These are phyloP conservation scores for Perizoma flavofasciatum DNA, from an alignment of 2,888 invertebrate genomes.

Conservation along the genomic window DNA sequence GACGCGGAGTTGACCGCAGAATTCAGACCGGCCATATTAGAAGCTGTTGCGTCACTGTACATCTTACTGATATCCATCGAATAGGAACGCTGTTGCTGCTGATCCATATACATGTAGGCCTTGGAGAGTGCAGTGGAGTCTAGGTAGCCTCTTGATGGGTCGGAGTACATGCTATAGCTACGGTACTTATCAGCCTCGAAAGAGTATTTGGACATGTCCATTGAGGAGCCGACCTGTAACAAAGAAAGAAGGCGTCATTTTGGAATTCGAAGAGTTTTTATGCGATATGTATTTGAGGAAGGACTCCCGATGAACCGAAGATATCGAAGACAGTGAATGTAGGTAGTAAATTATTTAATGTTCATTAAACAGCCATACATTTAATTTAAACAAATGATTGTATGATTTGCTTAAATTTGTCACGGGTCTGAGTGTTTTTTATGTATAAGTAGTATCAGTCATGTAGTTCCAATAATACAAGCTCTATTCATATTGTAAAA, in stretches of 20 bases:
- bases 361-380: no score
- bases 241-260: conserved; percentile 36
- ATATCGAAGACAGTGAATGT: no score
- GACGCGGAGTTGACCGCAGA: conserved; percentile 73
- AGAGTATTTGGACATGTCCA: conserved; percentile 91
- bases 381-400: no score
- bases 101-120: conserved; percentile 91
- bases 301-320: no score
- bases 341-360: no score
- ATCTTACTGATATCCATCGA: conserved; percentile 87
- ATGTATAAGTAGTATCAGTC: no score
- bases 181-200: conserved; percentile 91
- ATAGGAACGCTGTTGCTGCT: conserved; percentile 81
- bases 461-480: no score
- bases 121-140: conserved; percentile 89
- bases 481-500: no score
- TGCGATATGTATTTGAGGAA: background rate
- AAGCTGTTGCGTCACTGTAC: conserved; percentile 85
- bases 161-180: conserved; percentile 90
- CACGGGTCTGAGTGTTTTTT: no score
- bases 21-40: conserved; percentile 82
- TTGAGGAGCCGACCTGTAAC: conserved; percentile 88
- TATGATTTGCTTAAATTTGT: no score
- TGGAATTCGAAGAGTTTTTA: background rate
- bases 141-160: conserved; percentile 88